A percentile compares a stretch with the other conserved stretches of the same genome.
phyloP scores from a whole-genome alignment of 2,797 vertebrate genomes.

The Siniperca obscura region DNA sequence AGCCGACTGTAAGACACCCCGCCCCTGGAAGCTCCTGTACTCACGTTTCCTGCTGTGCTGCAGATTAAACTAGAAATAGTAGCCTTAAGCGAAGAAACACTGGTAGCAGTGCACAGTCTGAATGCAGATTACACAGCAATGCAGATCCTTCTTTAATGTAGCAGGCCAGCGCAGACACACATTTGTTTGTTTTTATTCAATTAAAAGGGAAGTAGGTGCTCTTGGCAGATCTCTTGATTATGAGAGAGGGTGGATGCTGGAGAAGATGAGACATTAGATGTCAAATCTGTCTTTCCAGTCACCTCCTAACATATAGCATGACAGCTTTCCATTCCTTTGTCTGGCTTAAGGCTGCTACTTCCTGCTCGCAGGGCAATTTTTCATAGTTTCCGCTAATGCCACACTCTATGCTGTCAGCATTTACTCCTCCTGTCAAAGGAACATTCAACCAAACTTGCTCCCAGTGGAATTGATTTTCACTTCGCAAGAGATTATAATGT shows the following conservation, averaged over 20 bases:
- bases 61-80: constrained; percentile 60
- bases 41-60: constrained; percentile 54
- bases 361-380: constrained; percentile 47
- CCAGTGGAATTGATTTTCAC: constrained; percentile 48
- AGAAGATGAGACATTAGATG: constrained; percentile 20
- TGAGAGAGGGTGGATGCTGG: constrained; percentile 12
- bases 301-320: constrained; percentile 10
- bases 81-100: constrained; percentile 19
- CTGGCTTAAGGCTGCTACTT: constrained; percentile 60
- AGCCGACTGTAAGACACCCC: constrained; percentile 63
- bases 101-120: constrained; percentile 17
- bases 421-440: constrained; percentile 45
- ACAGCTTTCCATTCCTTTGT: constrained; percentile 73
- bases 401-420: constrained; percentile 63
- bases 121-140: constrained; percentile 10
- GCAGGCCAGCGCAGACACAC: background rate
- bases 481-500: constrained; percentile 41
- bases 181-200: constrained; percentile 21
- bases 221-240: background rate
- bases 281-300: constrained; percentile 32
- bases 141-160: background rate
- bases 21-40: constrained; percentile 50
- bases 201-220: constrained; percentile 19
- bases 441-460: constrained; percentile 27
- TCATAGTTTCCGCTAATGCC: constrained; percentile 68